Evolutionary conservation across 2,888 invertebrate genomes (phyloP), one percentile per base, ranked within the genome.

Genomic region (Rhamphomyia laevipes): DNA sequence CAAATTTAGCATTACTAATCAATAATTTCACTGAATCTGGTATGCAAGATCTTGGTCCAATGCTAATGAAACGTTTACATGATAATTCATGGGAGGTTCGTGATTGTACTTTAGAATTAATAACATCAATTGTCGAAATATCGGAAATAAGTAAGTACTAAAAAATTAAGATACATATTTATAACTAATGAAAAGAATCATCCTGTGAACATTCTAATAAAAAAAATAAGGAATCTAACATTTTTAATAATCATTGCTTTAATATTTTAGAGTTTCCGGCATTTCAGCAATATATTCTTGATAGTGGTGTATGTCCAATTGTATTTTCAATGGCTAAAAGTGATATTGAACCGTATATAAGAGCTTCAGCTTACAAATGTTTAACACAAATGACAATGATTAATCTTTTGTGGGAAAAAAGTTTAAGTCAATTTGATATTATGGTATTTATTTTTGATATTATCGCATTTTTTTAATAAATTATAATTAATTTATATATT

Each of bases 21-120:
- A 84, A 86, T 58, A 75, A 78, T 16, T 72, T 79, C 46, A 74
- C 77, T 3, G 80, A 81, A 3, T 77, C 80, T 0, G 72, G 78
- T 0, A 76, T 85, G 64, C 74, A 79, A 51, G 76, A 78, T 51
- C 66, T 87, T 10, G 84, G 83, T 0, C 75, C 77, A 12, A 76
- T 84, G 12, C 74, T 89, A 6, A 77, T 77, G 45, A 76, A 77
- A 63, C 81, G 84, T 61, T 71, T 86, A 62, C 81, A 84, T 56
- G 85, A 86, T 61, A 67, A 74, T 4, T 74, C 80, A 45, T 89
- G 88, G 89, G 87, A 88, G 65, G 78, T 88, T 2, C 74, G 86
- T 37, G 88, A 89, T 58, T 83, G 83, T 5, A 81, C 85, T 0
- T 62, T 88, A 23, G 87, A 89, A 64, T 70, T 87, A 38, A 67